Conservation (phyloP, 2,888 invertebrate species). For the Melinaea menophilus region DNA sequence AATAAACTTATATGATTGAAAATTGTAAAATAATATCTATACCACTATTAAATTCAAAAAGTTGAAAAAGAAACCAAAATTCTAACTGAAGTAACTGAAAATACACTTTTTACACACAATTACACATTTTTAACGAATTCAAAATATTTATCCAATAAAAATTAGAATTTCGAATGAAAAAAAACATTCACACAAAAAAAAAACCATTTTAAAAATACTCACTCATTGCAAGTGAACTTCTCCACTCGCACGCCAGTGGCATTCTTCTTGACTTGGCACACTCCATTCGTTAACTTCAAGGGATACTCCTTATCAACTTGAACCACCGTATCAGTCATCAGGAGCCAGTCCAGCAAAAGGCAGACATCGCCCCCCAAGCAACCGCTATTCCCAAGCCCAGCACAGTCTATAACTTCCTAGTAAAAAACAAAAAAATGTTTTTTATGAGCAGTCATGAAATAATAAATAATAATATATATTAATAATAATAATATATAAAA, state of each 20-base stretch:
- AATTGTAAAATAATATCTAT: too few relatives aligned
- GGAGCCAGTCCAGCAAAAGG: slow-evolving; percentile 85
- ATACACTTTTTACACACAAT: too few relatives aligned
- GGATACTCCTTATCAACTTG: slow-evolving; percentile 81
- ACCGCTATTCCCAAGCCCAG: slow-evolving; percentile 83
- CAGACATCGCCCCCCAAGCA: slow-evolving; percentile 91
- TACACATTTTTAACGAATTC: too few relatives aligned
- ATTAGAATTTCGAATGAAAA: too few relatives aligned
- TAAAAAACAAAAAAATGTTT: slow-evolving; percentile 22
- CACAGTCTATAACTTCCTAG: slow-evolving; percentile 88
- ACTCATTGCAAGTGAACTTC: slow-evolving; percentile 83
- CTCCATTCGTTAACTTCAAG: slow-evolving; percentile 67
- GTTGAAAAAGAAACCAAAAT: too few relatives aligned
- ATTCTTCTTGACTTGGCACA: slow-evolving; percentile 62
- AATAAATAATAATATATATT: background rate
- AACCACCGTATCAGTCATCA: slow-evolving; percentile 74
- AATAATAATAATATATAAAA: too few relatives aligned
- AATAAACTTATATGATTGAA: too few relatives aligned
- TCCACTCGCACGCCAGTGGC: slow-evolving; percentile 68
- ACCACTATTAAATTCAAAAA: too few relatives aligned
- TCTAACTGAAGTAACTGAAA: too few relatives aligned
- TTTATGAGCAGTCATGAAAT: background rate
- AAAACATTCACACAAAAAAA: too few relatives aligned
- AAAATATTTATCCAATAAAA: too few relatives aligned
- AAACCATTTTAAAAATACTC: slow-evolving; percentile 44